Evolutionary conservation across 1,140 invertebrate genomes (phyloP).

Genomic region (Drosophila persimilis): DNA sequence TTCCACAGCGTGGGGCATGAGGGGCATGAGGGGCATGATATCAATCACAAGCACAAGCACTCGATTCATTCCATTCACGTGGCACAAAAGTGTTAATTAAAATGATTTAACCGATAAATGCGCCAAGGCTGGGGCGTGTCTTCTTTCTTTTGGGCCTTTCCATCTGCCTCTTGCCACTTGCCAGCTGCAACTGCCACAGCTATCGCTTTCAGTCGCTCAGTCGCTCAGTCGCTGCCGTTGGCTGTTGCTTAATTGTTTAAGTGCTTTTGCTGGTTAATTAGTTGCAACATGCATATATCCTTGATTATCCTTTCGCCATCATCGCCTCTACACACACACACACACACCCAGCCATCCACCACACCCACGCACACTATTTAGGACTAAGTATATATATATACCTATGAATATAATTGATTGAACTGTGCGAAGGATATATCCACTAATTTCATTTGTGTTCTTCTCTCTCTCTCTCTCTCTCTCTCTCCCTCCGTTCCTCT

Average conservation of each 20-base stretch:
- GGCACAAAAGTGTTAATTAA: constrained; percentile 71
- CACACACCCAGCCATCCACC: neutral
- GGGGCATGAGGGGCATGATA: constrained; percentile 21
- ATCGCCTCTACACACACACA: constrained; percentile 18
- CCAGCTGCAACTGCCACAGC: constrained; percentile 1
- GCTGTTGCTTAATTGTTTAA: constrained; percentile 72
- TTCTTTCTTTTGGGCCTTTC: constrained; percentile 48
- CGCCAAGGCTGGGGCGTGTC: constrained; percentile 57
- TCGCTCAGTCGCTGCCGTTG: constrained; percentile 11
- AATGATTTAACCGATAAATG: constrained; percentile 79
- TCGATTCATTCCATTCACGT: constrained; percentile 22
- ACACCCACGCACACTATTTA: constrained; percentile 9
- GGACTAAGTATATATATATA: constrained; percentile 40
- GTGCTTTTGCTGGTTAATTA: constrained; percentile 78
- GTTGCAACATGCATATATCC: constrained; percentile 60
- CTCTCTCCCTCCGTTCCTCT: constrained; percentile 36
- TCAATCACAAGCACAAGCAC: constrained; percentile 52
- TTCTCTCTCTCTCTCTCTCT: constrained; percentile 69
- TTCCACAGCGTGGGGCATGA: constrained; percentile 2
- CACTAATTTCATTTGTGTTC: constrained; percentile 80
- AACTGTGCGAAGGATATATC: constrained; percentile 55
- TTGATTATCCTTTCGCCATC: constrained; percentile 48
- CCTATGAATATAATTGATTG: constrained; percentile 22
- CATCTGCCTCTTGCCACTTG: neutral
- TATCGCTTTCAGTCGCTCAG: constrained; percentile 25